These are phyloP conservation scores for Leucophora obtusa DNA, from an alignment of 2,888 invertebrate genomes.

Conservation along the genomic window DNA sequence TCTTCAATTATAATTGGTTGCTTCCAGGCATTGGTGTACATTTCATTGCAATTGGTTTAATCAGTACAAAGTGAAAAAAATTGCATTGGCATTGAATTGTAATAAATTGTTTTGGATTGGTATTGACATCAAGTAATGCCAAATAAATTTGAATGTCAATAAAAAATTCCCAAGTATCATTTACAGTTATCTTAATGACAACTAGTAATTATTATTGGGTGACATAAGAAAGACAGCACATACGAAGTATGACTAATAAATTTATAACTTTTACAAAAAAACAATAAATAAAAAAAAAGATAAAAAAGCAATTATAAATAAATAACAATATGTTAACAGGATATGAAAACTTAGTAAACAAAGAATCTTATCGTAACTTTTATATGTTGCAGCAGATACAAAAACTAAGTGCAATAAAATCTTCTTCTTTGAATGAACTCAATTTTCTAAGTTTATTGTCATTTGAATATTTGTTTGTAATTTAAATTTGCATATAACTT, in stretches of 20 bases:
- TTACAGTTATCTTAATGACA: conserved; percentile 15
- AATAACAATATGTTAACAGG: conserved; percentile 27
- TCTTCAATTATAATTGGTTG: no score
- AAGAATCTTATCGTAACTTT: conserved; percentile 1
- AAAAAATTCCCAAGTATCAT: no score
- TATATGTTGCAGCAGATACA: conserved; percentile 2
- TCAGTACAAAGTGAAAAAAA: no score
- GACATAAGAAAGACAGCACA: conserved; percentile 9
- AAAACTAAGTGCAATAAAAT: conserved; percentile 8
- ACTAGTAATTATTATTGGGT: not conserved
- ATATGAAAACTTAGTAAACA: conserved; percentile 9
- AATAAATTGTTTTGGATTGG: no score
- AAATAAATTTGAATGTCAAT: no score
- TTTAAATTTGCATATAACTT: not conserved
- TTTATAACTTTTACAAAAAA: not conserved
- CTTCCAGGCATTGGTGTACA: no score
- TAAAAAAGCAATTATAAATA: not conserved
- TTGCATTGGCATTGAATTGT: no score
- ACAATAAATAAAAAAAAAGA: not conserved
- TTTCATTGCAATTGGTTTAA: no score
- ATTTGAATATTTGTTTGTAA: conserved; percentile 15
- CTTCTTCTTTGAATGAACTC: conserved; percentile 49
- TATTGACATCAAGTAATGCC: no score
- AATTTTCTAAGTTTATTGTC: conserved; percentile 32
- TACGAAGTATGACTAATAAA: conserved; percentile 6